These are phyloP conservation scores for Procavia capensis DNA, from an alignment of 2,113 vertebrate genomes.

Conservation along the genomic window DNA sequence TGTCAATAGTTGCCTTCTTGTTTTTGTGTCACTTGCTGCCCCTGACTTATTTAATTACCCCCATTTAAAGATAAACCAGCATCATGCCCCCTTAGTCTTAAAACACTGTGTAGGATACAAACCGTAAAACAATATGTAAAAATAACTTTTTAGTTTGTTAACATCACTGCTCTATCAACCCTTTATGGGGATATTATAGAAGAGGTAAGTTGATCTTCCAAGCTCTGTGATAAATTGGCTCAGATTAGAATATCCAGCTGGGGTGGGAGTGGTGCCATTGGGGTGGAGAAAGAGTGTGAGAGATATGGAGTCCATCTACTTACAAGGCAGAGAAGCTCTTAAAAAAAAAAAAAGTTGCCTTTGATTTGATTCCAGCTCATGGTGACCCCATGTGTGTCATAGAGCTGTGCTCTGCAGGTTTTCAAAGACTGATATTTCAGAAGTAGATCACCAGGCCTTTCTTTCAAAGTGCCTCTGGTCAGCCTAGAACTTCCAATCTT, in stretches of 20 bases:
- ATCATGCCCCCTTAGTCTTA: not conserved
- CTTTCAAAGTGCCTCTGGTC: no score
- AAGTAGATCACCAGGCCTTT: no score
- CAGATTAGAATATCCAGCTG: not conserved
- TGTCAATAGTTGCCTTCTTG: not conserved
- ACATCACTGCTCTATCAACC: not conserved
- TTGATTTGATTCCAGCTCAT: not conserved
- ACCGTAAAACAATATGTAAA: constrained; percentile 25
- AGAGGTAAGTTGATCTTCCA: not conserved
- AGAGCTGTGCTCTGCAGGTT: no score
- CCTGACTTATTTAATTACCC: not conserved
- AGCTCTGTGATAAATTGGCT: not conserved
- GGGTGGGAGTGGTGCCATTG: not conserved
- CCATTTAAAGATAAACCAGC: not conserved
- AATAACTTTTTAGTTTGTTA: constrained; percentile 10
- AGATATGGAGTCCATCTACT: not conserved
- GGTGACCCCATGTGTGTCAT: no score
- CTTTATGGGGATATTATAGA: not conserved
- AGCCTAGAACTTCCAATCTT: no score
- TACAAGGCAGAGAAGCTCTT: not conserved
- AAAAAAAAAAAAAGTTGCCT: not conserved
- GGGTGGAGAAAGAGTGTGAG: not conserved
- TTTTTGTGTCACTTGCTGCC: not conserved
- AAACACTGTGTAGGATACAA: not conserved
- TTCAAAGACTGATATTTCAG: no score